Evolutionary conservation across 2,888 invertebrate species (phyloP).

Genomic region (Drosophila suboccidentalis): DNA sequence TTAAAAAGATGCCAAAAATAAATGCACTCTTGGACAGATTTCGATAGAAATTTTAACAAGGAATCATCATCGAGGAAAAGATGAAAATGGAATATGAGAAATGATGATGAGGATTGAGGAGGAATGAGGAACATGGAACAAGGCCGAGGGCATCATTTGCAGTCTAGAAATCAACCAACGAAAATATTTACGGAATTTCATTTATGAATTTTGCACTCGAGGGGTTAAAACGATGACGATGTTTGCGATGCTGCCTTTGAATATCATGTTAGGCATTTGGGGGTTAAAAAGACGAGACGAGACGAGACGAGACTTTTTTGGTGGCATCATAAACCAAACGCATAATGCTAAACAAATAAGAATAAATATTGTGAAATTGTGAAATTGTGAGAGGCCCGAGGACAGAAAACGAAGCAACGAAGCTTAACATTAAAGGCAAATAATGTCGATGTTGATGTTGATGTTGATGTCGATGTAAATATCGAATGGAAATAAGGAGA

Average conservation of each 20-base stretch:
- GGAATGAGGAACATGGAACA: not conserved
- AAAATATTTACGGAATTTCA: conserved; percentile 79
- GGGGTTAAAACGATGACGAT: conserved; percentile 46
- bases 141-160: conserved; percentile 48
- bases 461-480: conserved; percentile 15
- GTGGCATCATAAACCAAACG: conserved; percentile 39
- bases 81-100: not conserved
- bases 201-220: conserved; percentile 69
- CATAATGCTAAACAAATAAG: conserved; percentile 74
- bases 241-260: conserved; percentile 12
- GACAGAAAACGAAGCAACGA: conserved; percentile 35
- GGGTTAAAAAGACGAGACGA: not conserved
- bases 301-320: not conserved
- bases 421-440: conserved; percentile 64
- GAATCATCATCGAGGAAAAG: not conserved
- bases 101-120: not conserved
- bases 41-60: conserved; percentile 2
- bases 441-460: conserved; percentile 56
- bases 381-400: conserved; percentile 28
- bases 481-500: not conserved
- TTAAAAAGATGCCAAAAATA: conserved; percentile 3
- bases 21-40: conserved; percentile 7
- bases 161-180: conserved; percentile 58
- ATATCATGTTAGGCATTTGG: not conserved
- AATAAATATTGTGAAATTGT: conserved; percentile 44